Evolutionary conservation across 2,113 vertebrate species (phyloP).

Genomic region (Isurus oxyrinchus): DNA sequence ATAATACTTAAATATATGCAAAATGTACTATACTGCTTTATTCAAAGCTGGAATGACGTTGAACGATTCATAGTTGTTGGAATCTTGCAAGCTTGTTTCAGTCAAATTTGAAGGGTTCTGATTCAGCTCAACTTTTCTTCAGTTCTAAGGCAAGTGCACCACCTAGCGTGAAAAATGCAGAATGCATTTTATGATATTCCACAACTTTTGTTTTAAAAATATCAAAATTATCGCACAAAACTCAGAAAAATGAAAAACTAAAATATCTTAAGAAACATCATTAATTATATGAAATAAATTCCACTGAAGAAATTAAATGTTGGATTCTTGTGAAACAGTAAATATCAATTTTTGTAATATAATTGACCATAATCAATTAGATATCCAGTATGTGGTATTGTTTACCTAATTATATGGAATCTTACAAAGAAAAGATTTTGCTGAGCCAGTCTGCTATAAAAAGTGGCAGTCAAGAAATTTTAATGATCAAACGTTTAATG

Average conservation of each 20-base stretch:
- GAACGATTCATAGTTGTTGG: background rate
- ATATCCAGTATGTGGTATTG: background rate
- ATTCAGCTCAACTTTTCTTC: background rate
- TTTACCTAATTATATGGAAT: background rate
- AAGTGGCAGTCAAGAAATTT: background rate
- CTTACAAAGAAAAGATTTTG: background rate
- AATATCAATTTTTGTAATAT: background rate
- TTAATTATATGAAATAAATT: background rate
- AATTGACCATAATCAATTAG: background rate
- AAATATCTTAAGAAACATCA: background rate
- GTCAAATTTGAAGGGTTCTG: background rate
- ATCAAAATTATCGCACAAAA: background rate
- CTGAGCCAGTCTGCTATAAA: background rate
- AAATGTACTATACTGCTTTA: no score
- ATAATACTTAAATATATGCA: background rate
- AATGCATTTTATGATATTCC: background rate
- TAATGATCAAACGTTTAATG: background rate
- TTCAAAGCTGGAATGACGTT: background rate
- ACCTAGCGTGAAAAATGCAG: conserved; percentile 11
- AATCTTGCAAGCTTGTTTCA: background rate
- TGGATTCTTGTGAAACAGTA: background rate
- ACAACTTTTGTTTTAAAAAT: background rate
- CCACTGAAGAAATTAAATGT: no score
- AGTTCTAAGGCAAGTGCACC: conserved; percentile 29
- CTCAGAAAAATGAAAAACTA: background rate